Percentiles rank a stretch among this genome's conserved stretches.
Conservation (phyloP, 2,888 invertebrate genomes). For the Agonum fuliginosum region DNA sequence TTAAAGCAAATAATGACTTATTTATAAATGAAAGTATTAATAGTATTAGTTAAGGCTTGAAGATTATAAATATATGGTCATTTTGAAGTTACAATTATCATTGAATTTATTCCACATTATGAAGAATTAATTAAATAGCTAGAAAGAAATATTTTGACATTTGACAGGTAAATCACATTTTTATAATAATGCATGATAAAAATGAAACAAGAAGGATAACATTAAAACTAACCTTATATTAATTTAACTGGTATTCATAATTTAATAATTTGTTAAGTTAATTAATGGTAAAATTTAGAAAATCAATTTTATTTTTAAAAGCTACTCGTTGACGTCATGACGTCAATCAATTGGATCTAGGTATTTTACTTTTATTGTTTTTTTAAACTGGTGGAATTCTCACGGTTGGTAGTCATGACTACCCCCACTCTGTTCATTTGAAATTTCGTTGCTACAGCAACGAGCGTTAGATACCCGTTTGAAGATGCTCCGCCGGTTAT, state of each 20-base stretch:
- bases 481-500: conserved; percentile 1
- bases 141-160: conserved; percentile 40
- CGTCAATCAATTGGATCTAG: conserved; percentile 19
- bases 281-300: conserved; percentile 20
- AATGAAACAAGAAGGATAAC: neutral
- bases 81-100: neutral
- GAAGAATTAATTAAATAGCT: conserved; percentile 22
- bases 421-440: conserved; percentile 31
- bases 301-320: conserved; percentile 37
- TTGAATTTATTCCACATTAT: neutral
- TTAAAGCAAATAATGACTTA: neutral
- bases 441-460: conserved; percentile 35
- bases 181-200: neutral
- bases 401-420: conserved; percentile 23
- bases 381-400: neutral
- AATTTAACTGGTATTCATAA: neutral
- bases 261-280: conserved; percentile 12
- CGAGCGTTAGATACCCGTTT: conserved; percentile 39
- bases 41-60: neutral
- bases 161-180: conserved; percentile 21
- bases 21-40: conserved; percentile 24
- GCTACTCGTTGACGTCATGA: conserved; percentile 15
- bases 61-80: neutral
- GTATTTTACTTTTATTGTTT: neutral
- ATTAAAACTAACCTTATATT: conserved; percentile 22